Conservation (phyloP, 2,888 invertebrate genomes). For the Bellardia bayeri region DNA sequence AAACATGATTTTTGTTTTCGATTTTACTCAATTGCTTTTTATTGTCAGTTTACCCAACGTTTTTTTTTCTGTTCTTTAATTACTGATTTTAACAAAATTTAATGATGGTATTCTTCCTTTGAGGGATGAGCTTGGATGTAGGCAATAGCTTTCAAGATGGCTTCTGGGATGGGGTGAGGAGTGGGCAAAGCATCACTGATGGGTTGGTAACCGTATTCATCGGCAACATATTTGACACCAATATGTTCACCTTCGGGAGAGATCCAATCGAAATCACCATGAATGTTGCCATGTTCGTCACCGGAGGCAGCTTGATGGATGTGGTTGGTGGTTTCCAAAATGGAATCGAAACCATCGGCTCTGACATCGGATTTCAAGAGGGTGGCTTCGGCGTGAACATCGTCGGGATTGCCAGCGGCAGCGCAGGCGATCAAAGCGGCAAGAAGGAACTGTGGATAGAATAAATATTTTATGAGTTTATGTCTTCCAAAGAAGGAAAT, state of each 20-base stretch:
- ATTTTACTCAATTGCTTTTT: slow-evolving; percentile 7
- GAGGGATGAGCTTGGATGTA: slow-evolving; percentile 75
- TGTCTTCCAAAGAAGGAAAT: not conserved
- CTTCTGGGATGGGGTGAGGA: slow-evolving; percentile 76
- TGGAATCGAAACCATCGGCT: slow-evolving; percentile 77
- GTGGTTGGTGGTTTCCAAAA: slow-evolving; percentile 77
- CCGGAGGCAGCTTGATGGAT: slow-evolving; percentile 75
- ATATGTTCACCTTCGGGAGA: slow-evolving; percentile 80
- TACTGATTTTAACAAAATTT: not conserved
- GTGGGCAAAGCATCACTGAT: slow-evolving; percentile 68
- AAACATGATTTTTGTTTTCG: not conserved
- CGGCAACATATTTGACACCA: slow-evolving; percentile 77
- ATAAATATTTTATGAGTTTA: not conserved
- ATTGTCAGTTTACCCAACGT: slow-evolving; percentile 22
- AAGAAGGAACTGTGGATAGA: slow-evolving; percentile 33
- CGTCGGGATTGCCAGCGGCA: slow-evolving; percentile 25
- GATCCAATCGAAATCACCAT: slow-evolving; percentile 78
- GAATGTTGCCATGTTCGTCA: slow-evolving; percentile 77
- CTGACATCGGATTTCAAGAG: slow-evolving; percentile 76
- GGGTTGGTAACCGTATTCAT: slow-evolving; percentile 79
- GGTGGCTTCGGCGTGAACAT: slow-evolving; percentile 74
- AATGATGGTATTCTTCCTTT: slow-evolving; percentile 62
- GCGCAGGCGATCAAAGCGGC: slow-evolving; percentile 27
- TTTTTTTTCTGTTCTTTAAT: no score
- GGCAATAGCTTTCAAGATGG: slow-evolving; percentile 74